A percentile compares a stretch with the other conserved stretches of the same genome.
These are phyloP conservation scores for Nymphalis polychloros DNA, from an alignment of 2,888 invertebrate genomes.

Conservation along the genomic window DNA sequence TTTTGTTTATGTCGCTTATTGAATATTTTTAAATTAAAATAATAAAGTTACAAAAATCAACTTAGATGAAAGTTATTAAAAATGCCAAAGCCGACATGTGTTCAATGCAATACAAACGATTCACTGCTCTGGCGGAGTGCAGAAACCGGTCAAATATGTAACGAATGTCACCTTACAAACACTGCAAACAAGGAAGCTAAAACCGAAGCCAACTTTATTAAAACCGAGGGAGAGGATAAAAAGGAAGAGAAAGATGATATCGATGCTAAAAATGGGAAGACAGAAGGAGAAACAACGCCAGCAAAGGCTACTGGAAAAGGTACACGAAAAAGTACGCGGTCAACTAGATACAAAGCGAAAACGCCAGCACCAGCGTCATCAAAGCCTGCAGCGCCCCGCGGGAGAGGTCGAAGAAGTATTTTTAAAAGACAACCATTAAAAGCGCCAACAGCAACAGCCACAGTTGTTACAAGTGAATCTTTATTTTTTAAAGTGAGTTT, in stretches of 20 bases:
- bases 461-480: slow-evolving; percentile 89
- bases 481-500: slow-evolving; percentile 78
- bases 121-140: slow-evolving; percentile 89
- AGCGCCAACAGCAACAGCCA: slow-evolving; percentile 90
- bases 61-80: slow-evolving; percentile 51
- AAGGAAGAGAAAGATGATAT: slow-evolving; percentile 60
- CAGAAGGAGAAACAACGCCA: slow-evolving; percentile 65
- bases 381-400: slow-evolving; percentile 79
- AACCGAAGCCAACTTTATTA: slow-evolving; percentile 50
- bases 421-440: slow-evolving; percentile 91
- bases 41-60: neutral
- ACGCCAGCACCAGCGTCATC: slow-evolving; percentile 55
- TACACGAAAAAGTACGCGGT: slow-evolving; percentile 82
- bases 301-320: slow-evolving; percentile 77
- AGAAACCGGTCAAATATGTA: slow-evolving; percentile 88
- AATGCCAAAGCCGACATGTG: slow-evolving; percentile 84
- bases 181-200: slow-evolving; percentile 61
- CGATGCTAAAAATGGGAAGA: slow-evolving; percentile 56
- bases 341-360: slow-evolving; percentile 80
- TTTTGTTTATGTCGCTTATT: slow-evolving; percentile 22
- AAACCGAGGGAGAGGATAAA: slow-evolving; percentile 59
- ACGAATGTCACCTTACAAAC: slow-evolving; percentile 85
- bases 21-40: slow-evolving; percentile 25
- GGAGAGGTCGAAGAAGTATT: slow-evolving; percentile 88
- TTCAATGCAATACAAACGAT: slow-evolving; percentile 86